Evolutionary conservation across 1,140 invertebrate genomes (phyloP).

Genomic region (Aphaenogaster rudis): DNA sequence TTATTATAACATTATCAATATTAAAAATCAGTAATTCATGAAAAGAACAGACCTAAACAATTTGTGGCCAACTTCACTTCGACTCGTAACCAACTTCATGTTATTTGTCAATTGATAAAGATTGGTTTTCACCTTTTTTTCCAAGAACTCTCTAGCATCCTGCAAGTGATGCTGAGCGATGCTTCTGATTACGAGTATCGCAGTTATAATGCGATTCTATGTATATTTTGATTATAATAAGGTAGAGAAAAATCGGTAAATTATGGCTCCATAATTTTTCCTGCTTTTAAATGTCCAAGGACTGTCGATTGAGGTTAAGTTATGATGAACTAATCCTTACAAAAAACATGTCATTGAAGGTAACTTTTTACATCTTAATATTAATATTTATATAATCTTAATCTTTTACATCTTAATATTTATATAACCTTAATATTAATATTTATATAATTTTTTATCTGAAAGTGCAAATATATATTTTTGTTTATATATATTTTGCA

Average conservation of each 20-base stretch:
- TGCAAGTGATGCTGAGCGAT: not conserved
- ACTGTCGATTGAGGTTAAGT: not conserved
- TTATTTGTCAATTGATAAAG: too few species aligned
- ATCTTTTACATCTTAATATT: not conserved
- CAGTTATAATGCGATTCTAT: not conserved
- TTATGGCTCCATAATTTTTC: not conserved
- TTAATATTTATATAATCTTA: slow-evolving; percentile 6
- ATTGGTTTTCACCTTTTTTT: too few species aligned
- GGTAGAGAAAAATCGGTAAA: not conserved
- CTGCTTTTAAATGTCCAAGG: not conserved
- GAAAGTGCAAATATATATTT: not conserved
- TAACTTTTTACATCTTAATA: not conserved
- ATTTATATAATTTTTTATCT: not conserved
- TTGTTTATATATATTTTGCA: not conserved
- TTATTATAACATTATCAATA: too few species aligned
- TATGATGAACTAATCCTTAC: not conserved
- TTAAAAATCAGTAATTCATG: too few species aligned
- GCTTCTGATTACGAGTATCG: not conserved
- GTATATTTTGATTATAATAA: not conserved
- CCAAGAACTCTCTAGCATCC: too few species aligned
- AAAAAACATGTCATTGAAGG: slow-evolving; percentile 45
- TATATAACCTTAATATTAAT: not conserved
- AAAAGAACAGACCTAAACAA: too few species aligned
- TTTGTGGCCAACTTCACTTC: too few species aligned
- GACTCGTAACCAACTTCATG: too few species aligned